Evolutionary conservation across 2,797 vertebrate genomes (phyloP), one percentile per base, ranked within the genome.

Genomic region (Gobio occitaniae): DNA sequence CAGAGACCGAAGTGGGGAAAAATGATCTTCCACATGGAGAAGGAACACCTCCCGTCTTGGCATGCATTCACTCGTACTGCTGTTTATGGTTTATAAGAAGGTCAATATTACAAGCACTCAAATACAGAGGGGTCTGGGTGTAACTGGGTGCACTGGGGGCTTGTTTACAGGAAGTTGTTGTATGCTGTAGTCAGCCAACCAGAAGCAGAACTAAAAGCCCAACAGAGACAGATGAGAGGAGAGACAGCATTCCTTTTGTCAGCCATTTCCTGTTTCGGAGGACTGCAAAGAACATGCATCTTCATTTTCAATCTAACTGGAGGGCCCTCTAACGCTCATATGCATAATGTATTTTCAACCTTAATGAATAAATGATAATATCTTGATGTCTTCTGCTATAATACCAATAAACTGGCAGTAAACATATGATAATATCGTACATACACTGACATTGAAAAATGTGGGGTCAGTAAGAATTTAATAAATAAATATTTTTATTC

Each of bases 121-220:
- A 91, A 92, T 91, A 91, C 93, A 91, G 92, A 92, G 90, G 91
- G 90, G 90, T 91, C 90, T 90, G 91, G 93, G 91, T 90, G 86
- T 74, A 84, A 76, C 54, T 79, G 44, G 66, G 32, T 70, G 66
- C 74, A 79, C 81, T 52, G 48, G 75, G 88, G 89, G 81, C 90
- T 93, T 95, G 93, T 95, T 96, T 96, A 95, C 94, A 95, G 94
- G 94, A 96, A 95, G 93, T 90, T 93, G 90, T 95, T 95, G 93
- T 93, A 93, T 92, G 92, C 90, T 93, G 90, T 91, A 93, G 88
- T 61, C 89, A 91, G 89, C 91, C 91, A 94, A 92, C 89, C 90
- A 94, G 92, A 82, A 77, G 88, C 87, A 85, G 79, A 91, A 88
- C 89, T 86, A 38, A 87, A 89, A 91, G 92, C 91, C 89, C 89